A percentile compares a stretch with the other conserved stretches of the same genome.
Conservation (phyloP, 2,888 invertebrate species). For the Meiosimyza decipiens region DNA sequence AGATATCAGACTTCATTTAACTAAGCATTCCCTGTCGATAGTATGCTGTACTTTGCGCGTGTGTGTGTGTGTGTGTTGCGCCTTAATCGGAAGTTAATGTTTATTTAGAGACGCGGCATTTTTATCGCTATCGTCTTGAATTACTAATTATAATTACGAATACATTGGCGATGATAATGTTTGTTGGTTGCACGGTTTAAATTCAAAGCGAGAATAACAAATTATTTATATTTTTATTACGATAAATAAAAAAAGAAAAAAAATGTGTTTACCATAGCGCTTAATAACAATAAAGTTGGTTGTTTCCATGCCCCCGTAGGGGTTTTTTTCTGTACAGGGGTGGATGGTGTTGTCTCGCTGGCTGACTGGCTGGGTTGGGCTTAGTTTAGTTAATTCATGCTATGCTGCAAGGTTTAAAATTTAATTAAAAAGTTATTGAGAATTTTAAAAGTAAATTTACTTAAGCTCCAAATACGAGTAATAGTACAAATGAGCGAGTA, state of each 20-base stretch:
- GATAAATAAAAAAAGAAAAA: background rate
- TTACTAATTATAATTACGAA: conserved; percentile 32
- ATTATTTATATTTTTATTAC: conserved; percentile 21
- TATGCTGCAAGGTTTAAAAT: conserved; percentile 54
- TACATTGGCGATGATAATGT: conserved; percentile 3
- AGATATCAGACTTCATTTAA: too few species aligned
- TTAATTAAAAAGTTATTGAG: conserved; percentile 53
- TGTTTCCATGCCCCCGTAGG: background rate
- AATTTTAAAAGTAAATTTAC: conserved; percentile 53
- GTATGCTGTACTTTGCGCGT: too few species aligned
- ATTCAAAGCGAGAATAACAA: conserved; percentile 6
- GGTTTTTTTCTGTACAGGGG: background rate
- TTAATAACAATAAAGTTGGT: conserved; percentile 13
- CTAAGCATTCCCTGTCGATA: too few species aligned
- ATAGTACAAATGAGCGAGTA: background rate
- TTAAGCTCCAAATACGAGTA: conserved; percentile 40
- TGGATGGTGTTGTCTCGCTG: conserved; percentile 1
- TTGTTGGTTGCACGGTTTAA: conserved; percentile 23
- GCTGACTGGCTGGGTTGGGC: background rate
- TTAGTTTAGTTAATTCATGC: conserved; percentile 19
- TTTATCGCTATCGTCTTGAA: conserved; percentile 25
- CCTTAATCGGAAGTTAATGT: conserved; percentile 58
- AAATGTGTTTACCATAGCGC: conserved; percentile 20
- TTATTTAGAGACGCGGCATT: conserved; percentile 49
- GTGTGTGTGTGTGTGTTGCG: background rate